These are phyloP conservation scores for Choristoneura rosaceana DNA, from an alignment of 2,888 invertebrate genomes.

Conservation along the genomic window DNA sequence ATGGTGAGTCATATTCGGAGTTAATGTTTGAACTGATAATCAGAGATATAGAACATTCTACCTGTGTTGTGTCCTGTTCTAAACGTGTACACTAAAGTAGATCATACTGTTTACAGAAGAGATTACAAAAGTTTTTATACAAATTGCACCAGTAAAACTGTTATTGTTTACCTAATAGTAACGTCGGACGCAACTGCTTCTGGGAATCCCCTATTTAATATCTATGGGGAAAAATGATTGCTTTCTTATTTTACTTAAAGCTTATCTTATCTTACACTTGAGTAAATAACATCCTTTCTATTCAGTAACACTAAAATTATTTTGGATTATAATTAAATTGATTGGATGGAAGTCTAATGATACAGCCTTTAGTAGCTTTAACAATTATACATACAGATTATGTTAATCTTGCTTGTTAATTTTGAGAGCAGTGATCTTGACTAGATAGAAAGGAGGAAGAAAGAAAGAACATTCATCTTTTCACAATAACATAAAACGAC, in stretches of 20 bases:
- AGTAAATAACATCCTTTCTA: too few species aligned
- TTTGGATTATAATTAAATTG: too few species aligned
- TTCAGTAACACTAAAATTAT: too few species aligned
- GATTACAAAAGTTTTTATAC: neutral
- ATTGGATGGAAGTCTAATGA: too few species aligned
- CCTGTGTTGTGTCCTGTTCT: neutral
- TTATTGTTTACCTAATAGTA: neutral
- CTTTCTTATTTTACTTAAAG: neutral
- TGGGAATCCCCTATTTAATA: neutral
- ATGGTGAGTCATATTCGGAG: constrained; percentile 89
- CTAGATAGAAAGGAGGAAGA: too few species aligned
- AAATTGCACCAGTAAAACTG: neutral
- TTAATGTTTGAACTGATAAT: constrained; percentile 47
- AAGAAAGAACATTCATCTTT: too few species aligned
- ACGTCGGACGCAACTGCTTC: neutral
- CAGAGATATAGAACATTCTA: constrained; percentile 17
- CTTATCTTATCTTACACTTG: too few species aligned
- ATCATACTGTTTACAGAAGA: neutral
- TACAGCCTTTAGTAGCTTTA: too few species aligned
- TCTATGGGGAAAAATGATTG: neutral
- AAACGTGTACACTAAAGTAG: neutral
- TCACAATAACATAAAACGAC: too few species aligned
- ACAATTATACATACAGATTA: too few species aligned
- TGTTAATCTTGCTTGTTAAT: too few species aligned
- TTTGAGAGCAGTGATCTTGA: too few species aligned